Evolutionary conservation across 1,140 invertebrate species (phyloP).

Genomic region (Orius insidiosus): DNA sequence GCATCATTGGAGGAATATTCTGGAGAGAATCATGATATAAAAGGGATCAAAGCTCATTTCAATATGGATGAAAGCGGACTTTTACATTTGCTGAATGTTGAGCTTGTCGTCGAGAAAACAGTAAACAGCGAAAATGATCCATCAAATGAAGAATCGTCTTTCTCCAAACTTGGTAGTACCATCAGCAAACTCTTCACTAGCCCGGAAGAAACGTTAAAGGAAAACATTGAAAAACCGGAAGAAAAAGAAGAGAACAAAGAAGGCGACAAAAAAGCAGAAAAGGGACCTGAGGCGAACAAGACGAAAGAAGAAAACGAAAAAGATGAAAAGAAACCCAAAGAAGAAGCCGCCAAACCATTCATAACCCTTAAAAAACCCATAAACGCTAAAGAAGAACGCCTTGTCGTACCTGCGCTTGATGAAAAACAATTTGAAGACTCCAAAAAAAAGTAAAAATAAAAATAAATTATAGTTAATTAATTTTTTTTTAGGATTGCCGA

Average conservation of each 20-base stretch:
- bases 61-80: conserved; percentile 90
- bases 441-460: conserved; percentile 48
- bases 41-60: conserved; percentile 96
- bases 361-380: conserved; percentile 69
- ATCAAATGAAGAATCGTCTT: conserved; percentile 47
- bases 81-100: conserved; percentile 64
- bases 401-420: conserved; percentile 42
- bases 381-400: conserved; percentile 33
- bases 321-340: conserved; percentile 31
- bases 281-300: conserved; percentile 21
- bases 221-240: conserved; percentile 26
- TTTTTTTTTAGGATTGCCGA: conserved; percentile 38
- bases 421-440: conserved; percentile 48
- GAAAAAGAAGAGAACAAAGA: conserved; percentile 21
- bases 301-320: conserved; percentile 25
- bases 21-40: conserved; percentile 66
- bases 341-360: conserved; percentile 52
- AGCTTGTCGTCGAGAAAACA: conserved; percentile 77
- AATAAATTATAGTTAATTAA: background rate
- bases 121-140: conserved; percentile 34
- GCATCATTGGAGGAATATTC: conserved; percentile 71
- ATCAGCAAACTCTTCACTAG: conserved; percentile 80
- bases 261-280: conserved; percentile 20
- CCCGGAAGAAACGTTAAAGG: conserved; percentile 27
- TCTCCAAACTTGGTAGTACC: conserved; percentile 85